Base-by-base conservation (phyloP, 2,888 invertebrate species). In the Zygaena filipendulae region DNA sequence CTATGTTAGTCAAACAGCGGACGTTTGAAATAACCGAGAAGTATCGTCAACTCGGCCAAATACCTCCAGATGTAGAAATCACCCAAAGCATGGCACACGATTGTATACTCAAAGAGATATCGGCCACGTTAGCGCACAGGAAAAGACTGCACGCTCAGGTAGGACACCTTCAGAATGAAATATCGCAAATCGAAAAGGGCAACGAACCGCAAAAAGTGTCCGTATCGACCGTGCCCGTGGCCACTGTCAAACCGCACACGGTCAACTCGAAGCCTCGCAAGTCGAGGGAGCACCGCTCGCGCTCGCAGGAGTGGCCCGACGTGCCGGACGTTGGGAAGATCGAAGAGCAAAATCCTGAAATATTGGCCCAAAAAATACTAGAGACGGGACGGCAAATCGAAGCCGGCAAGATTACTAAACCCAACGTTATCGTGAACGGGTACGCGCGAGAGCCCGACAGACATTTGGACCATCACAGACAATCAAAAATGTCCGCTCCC, bases 231-330 rank as follows among this genome's bases (percentile, higher is more conserved):
- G 71, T 72, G 27, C 66, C 74, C 13, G 67, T 75, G 25, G 70
- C 75, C 11, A 74, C 71, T 14, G 68, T 67, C 21, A 71, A 83
- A 60, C 64, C 77, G 42, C 57, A 81, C 52, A 47, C 71, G 13
- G 50, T 68, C 43, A 57, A 81, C 49, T 45, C 49, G 33, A 62
- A 68, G 43, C 74, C 74, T 19, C 49, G 74, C 23, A 64, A 84
- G 46, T 74, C 83, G 1, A 81, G 91, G 13, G 91, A 92, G 44
- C 86, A 88, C 45, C 82, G 92, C 10, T 87, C 90, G 4, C 83
- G 93, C 2, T 91, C 92, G 1, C 92, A 93, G 52, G 94, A 94
- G 54, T 94, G 94, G 94, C 93, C 93, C 0, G 92, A 93, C 47
- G 90, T 94, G 14, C 93, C 94, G 2, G 92, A 94, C 46, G 86